Evolutionary conservation across 2,888 invertebrate genomes (phyloP).

Genomic region (Lepidocyrtinus sp.): DNA sequence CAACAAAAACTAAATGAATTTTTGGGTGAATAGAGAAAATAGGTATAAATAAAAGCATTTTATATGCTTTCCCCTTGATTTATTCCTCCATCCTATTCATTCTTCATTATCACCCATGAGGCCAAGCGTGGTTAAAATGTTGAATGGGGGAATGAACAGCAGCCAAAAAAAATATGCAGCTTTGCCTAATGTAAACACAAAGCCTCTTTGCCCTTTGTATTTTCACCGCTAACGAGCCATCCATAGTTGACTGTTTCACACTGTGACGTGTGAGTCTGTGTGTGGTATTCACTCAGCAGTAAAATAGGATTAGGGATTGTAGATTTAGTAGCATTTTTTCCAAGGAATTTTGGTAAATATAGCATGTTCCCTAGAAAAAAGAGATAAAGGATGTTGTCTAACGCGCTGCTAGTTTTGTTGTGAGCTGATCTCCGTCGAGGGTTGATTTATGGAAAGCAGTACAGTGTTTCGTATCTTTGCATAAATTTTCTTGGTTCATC

Average conservation of each 20-base stretch:
- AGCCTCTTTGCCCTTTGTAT: background rate
- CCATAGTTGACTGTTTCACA: too few relatives aligned
- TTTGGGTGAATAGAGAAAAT: too few relatives aligned
- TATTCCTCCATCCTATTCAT: background rate
- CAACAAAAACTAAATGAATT: too few relatives aligned
- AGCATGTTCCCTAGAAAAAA: too few relatives aligned
- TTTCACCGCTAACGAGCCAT: too few relatives aligned
- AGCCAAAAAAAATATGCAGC: background rate
- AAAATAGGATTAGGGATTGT: slow-evolving; percentile 17
- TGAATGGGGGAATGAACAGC: background rate
- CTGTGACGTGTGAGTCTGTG: too few relatives aligned
- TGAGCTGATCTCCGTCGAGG: background rate
- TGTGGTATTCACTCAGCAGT: slow-evolving; percentile 19
- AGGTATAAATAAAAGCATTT: too few relatives aligned
- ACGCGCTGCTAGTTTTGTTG: too few relatives aligned
- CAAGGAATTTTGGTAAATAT: background rate
- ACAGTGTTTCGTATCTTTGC: background rate
- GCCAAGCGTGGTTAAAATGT: background rate
- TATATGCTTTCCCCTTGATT: background rate
- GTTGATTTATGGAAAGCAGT: background rate
- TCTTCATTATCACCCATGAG: background rate
- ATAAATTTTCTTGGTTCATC: background rate
- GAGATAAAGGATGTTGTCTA: too few relatives aligned
- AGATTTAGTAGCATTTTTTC: background rate
- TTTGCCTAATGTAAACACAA: background rate